Percentiles rank a stretch among this genome's conserved stretches.
Evolutionary conservation across 2,888 invertebrate genomes (phyloP).

Genomic region (Cheilosia vulpina): DNA sequence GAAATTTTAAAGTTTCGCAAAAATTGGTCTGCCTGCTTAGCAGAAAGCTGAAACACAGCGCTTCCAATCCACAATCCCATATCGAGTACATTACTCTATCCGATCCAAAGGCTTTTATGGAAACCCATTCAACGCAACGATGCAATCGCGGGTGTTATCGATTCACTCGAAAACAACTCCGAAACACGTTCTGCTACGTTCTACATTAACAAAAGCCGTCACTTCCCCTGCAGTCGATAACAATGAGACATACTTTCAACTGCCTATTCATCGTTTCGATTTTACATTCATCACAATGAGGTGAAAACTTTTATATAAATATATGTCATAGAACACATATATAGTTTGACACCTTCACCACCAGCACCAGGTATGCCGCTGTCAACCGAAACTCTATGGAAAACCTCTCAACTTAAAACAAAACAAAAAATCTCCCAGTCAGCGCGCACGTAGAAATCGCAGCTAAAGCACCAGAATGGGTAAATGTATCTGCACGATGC

Average conservation of each 20-base stretch:
- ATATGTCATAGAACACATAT: slow-evolving; percentile 11
- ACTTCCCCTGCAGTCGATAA: slow-evolving; percentile 24
- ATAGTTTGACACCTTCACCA: slow-evolving; percentile 3
- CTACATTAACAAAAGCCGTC: slow-evolving; percentile 58
- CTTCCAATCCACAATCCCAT: background rate
- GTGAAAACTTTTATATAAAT: slow-evolving; percentile 41
- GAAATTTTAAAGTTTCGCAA: too few relatives aligned
- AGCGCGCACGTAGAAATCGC: slow-evolving; percentile 3
- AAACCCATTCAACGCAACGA: slow-evolving; percentile 52
- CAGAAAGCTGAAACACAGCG: background rate
- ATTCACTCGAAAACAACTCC: slow-evolving; percentile 37
- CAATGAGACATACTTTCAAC: slow-evolving; percentile 58
- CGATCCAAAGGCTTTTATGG: slow-evolving; percentile 39
- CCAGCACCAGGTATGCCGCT: slow-evolving; percentile 1
- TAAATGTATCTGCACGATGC: slow-evolving; percentile 41
- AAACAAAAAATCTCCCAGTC: background rate
- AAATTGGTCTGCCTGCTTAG: too few relatives aligned
- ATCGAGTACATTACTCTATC: background rate
- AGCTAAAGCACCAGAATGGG: slow-evolving; percentile 18
- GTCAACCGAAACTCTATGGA: background rate
- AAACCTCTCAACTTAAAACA: background rate
- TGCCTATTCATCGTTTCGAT: slow-evolving; percentile 51
- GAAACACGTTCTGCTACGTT: slow-evolving; percentile 61
- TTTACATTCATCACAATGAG: slow-evolving; percentile 53
- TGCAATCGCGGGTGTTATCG: slow-evolving; percentile 49